A percentile compares a stretch with the other conserved stretches of the same genome.
These are phyloP conservation scores for Nomada goodeniana DNA, from an alignment of 2,888 invertebrate species.

Conservation along the genomic window DNA sequence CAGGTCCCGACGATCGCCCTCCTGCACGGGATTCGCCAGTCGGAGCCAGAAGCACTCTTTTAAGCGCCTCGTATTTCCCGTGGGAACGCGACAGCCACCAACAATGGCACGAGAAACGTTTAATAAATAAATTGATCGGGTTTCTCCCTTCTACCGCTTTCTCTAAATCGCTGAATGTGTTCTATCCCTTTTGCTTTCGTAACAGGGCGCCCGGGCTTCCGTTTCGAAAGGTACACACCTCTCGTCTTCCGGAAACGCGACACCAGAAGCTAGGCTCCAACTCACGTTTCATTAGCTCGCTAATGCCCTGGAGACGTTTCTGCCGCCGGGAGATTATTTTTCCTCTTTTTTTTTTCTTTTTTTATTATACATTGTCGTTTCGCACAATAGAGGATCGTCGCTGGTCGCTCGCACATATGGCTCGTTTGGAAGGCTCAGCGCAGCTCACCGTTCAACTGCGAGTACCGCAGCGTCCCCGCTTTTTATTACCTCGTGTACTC, in stretches of 20 bases:
- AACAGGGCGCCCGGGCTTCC: slow-evolving; percentile 13
- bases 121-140: slow-evolving; percentile 81
- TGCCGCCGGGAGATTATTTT: slow-evolving; percentile 54
- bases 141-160: slow-evolving; percentile 62
- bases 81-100: slow-evolving; percentile 73
- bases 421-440: slow-evolving; percentile 15
- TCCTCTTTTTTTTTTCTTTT: neutral
- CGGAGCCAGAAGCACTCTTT: slow-evolving; percentile 61
- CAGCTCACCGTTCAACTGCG: slow-evolving; percentile 38
- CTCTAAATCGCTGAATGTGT: neutral
- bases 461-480: neutral
- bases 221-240: slow-evolving; percentile 31
- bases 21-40: slow-evolving; percentile 43
- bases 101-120: slow-evolving; percentile 77
- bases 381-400: slow-evolving; percentile 49
- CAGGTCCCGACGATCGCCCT: slow-evolving; percentile 49
- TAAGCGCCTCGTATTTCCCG: slow-evolving; percentile 78
- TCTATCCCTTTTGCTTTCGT: neutral
- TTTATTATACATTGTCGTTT: slow-evolving; percentile 45
- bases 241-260: slow-evolving; percentile 76
- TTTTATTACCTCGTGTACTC: slow-evolving; percentile 9
- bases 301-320: slow-evolving; percentile 64
- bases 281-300: slow-evolving; percentile 73
- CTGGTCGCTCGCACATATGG: slow-evolving; percentile 48
- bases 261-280: slow-evolving; percentile 70